Percentiles rank a stretch among this genome's conserved stretches.
phyloP scores from a whole-genome alignment of 2,888 invertebrate species.

The Ophioninae sp. region DNA sequence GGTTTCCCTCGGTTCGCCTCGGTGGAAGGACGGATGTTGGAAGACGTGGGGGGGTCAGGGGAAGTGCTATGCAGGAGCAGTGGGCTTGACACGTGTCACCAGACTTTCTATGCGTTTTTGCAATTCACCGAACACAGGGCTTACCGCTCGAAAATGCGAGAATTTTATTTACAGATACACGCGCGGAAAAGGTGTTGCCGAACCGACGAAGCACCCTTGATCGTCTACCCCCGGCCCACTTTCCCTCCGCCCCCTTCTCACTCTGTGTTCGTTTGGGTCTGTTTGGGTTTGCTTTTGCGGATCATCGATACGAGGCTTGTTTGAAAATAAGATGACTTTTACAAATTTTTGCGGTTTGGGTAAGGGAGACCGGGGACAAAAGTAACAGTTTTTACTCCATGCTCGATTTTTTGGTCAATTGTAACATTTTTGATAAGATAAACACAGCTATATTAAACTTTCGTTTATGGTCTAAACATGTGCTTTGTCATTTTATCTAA shows the following conservation, averaged over 20 bases:
- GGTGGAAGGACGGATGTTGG: background rate
- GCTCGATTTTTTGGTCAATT: no score
- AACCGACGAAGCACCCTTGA: constrained; percentile 47
- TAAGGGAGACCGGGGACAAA: no score
- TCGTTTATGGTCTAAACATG: no score
- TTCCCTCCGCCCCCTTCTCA: background rate
- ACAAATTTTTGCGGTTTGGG: no score
- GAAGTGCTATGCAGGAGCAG: constrained; percentile 32
- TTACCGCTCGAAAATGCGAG: constrained; percentile 58
- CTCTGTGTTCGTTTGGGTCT: background rate
- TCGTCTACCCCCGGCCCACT: background rate
- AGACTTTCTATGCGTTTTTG: constrained; percentile 63
- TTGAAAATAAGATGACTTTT: no score
- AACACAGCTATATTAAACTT: no score
- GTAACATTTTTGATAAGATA: no score
- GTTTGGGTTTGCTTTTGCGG: background rate
- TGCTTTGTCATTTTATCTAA: no score
- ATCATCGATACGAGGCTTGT: background rate
- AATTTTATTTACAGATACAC: constrained; percentile 64
- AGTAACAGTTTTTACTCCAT: no score
- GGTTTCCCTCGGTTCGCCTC: constrained; percentile 60
- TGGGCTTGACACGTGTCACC: constrained; percentile 67
- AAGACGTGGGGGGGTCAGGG: background rate
- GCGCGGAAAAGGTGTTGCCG: constrained; percentile 37
- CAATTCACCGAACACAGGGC: constrained; percentile 17